phyloP scores from a whole-genome alignment of 2,888 invertebrate species.

The Drosophila diplacantha region DNA sequence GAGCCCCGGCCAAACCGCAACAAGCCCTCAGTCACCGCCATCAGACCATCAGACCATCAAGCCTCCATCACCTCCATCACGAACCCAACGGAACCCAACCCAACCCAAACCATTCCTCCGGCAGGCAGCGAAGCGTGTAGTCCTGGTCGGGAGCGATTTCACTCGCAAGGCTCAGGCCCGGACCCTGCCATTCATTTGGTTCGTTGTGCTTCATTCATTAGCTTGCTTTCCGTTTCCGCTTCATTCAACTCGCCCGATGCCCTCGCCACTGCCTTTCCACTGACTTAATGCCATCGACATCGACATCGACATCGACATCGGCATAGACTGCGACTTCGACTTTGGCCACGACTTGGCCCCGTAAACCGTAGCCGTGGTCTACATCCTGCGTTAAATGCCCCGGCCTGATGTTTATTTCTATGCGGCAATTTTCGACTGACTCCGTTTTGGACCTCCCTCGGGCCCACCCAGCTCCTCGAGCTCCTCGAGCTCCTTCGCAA shows the following conservation, averaged over 20 bases:
- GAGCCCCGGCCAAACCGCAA: slow-evolving; percentile 33
- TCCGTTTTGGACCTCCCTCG: slow-evolving; percentile 6
- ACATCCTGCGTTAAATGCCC: slow-evolving; percentile 45
- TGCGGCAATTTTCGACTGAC: slow-evolving; percentile 45
- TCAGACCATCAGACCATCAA: slow-evolving; percentile 4
- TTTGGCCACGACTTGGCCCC: slow-evolving; percentile 11
- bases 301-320: slow-evolving; percentile 5
- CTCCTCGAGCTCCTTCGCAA: slow-evolving; percentile 45
- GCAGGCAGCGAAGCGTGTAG: slow-evolving; percentile 46
- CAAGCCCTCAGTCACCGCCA: slow-evolving; percentile 21
- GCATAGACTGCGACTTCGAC: slow-evolving; percentile 37
- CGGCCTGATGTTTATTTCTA: slow-evolving; percentile 45
- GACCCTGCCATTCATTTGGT: slow-evolving; percentile 60
- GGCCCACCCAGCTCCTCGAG: neutral
- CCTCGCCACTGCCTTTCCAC: slow-evolving; percentile 40
- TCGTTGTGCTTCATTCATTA: slow-evolving; percentile 67
- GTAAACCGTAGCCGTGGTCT: slow-evolving; percentile 38
- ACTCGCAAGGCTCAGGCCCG: slow-evolving; percentile 12
- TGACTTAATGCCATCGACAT: slow-evolving; percentile 67
- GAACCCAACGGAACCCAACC: neutral
- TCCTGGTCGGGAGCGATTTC: slow-evolving; percentile 22
- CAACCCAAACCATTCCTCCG: neutral
- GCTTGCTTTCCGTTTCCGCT: slow-evolving; percentile 69
- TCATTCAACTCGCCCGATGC: slow-evolving; percentile 66
- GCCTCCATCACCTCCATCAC: slow-evolving; percentile 1